Evolutionary conservation across 1,140 invertebrate species (phyloP), one percentile per base, ranked within the genome.

Genomic region (Tetramorium parvispinum): DNA sequence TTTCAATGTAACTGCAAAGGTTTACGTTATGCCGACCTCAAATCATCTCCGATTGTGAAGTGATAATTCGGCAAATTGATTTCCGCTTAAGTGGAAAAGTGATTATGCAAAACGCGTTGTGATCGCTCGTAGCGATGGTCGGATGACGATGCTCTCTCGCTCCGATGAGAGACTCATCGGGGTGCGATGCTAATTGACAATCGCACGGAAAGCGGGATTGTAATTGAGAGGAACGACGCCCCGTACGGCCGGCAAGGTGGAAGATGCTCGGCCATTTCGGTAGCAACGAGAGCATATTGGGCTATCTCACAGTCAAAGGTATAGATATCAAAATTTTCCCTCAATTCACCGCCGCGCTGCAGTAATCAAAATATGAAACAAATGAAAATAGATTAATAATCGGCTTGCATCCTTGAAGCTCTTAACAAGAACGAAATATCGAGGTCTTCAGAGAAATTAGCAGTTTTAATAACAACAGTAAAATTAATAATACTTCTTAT

Each of bases 271-370:
- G 88, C n/a, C 87, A 93, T 66, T 94, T 93, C 63, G 92, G 93
- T 68, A 93, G 91, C 81, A 94, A 93, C 90, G 92, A 94, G 77
- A 94, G 93, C 71, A 93, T 94, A 87, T 90, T 94, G 46, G 91
- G 93, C 37, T 94, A 93, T 59, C 91, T 93, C 59, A 77, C 87
- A 18, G 68, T 78, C 68, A 92, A 92, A 94, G 91, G 93, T 94
- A 93, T 24, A 68, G 5, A 66, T 8, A 61, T 18, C 13, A 65
- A 37, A 10, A 6, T 37, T 65, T 40, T 37, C 8, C n/a, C 18
- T n/a, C 16, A 63, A 63, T 3, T 40, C 18, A 27, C 32, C 32
- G 32, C 32, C 27, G 18, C 16, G 18, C 8, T 11, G 8, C 37
- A 24, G 10, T 24, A 13, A 16, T 68, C 13, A 43, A 46, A 66